phyloP scores from a whole-genome alignment of 53 echinoderm and acorn worm genomes.

The Henricia sp. region DNA sequence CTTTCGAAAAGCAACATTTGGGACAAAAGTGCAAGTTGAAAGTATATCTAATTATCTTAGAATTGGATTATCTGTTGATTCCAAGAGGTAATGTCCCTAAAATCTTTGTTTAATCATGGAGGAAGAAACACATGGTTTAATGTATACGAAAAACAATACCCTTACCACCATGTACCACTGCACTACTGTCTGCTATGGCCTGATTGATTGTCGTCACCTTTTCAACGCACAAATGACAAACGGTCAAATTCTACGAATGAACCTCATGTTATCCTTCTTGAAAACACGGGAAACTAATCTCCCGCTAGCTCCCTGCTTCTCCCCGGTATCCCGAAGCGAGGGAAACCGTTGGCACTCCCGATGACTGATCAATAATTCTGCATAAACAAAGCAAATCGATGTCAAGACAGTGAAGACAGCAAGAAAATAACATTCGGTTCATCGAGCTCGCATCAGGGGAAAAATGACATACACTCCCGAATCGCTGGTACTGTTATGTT shows the following conservation, averaged over 20 bases:
- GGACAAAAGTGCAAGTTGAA: no score
- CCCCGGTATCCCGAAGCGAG: conserved; percentile 21
- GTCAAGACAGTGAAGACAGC: background rate
- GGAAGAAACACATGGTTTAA: no score
- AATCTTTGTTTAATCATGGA: no score
- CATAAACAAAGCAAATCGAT: conserved; percentile 38
- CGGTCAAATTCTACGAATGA: conserved; percentile 15
- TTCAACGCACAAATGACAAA: background rate
- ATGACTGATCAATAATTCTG: background rate
- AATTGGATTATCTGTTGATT: no score
- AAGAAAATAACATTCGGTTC: background rate
- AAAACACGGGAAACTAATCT: conserved; percentile 3
- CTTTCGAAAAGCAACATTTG: no score
- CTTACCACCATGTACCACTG: background rate
- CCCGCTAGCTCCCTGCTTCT: conserved; percentile 20
- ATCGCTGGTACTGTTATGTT: conserved; percentile 8
- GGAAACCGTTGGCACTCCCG: conserved; percentile 38
- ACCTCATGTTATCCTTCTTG: conserved; percentile 33
- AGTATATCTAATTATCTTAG: no score
- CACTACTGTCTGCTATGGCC: background rate
- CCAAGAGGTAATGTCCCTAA: no score
- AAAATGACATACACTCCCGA: conserved; percentile 1
- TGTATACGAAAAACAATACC: no score
- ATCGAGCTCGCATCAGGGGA: background rate
- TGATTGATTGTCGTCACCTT: background rate